Conservation (phyloP, 2,797 vertebrate species). For the Oophaga sylvatica region DNA sequence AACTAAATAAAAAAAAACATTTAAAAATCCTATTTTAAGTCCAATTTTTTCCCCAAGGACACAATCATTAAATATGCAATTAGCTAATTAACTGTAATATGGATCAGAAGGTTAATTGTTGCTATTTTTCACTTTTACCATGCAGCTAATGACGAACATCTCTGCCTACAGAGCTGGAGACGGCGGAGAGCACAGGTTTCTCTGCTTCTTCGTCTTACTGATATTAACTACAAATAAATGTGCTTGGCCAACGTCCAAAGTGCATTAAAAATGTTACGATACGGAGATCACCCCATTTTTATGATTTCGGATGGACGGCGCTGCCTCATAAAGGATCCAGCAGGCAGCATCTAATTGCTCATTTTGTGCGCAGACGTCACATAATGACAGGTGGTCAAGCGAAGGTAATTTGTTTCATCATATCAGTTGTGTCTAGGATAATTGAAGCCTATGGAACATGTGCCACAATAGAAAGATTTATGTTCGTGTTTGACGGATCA, state of each 20-base stretch:
- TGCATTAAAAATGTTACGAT: slow-evolving; percentile 27
- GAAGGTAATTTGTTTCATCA: slow-evolving; percentile 52
- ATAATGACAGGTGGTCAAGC: slow-evolving; percentile 55
- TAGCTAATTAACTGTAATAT: background rate
- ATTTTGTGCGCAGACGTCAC: slow-evolving; percentile 42
- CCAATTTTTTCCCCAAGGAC: background rate
- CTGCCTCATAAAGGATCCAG: slow-evolving; percentile 20
- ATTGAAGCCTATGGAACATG: slow-evolving; percentile 44
- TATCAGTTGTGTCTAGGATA: slow-evolving; percentile 42
- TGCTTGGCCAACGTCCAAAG: slow-evolving; percentile 51
- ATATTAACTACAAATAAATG: slow-evolving; percentile 36
- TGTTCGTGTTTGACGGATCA: slow-evolving; percentile 50
- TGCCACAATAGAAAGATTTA: slow-evolving; percentile 51
- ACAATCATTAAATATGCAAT: background rate
- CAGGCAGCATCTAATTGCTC: slow-evolving; percentile 42
- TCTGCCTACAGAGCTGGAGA: no score
- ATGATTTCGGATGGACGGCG: background rate
- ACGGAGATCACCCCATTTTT: slow-evolving; percentile 1
- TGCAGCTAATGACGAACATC: background rate
- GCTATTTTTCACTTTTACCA: background rate
- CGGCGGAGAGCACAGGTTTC: background rate
- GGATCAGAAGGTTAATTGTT: background rate
- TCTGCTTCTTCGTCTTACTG: slow-evolving; percentile 9
- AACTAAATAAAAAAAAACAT: background rate
- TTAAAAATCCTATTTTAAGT: background rate